These are phyloP conservation scores for Sebastes jordani DNA, from an alignment of 2,797 vertebrate species.

Conservation along the genomic window DNA sequence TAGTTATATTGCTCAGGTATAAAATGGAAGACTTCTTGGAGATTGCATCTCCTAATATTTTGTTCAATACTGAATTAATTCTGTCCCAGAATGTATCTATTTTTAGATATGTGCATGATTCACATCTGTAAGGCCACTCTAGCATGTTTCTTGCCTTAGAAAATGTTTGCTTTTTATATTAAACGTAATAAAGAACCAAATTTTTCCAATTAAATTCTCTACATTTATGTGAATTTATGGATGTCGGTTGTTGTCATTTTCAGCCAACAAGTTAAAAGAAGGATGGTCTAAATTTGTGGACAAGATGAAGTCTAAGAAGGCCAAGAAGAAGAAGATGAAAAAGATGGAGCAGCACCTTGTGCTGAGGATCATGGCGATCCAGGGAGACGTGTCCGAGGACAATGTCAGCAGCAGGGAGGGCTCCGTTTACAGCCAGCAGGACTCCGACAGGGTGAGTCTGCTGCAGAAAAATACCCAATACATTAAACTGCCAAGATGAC, in stretches of 20 bases:
- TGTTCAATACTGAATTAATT: background rate
- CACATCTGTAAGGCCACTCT: background rate
- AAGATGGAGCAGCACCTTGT: conserved; percentile 50
- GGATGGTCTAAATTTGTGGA: conserved; percentile 71
- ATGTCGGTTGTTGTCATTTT: background rate
- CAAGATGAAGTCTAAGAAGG: conserved; percentile 74
- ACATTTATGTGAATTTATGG: background rate
- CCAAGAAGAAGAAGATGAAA: conserved; percentile 75
- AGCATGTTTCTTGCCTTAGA: background rate
- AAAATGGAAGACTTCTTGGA: background rate
- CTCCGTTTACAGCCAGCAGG: conserved; percentile 59
- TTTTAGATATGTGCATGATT: background rate
- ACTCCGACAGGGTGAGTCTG: conserved; percentile 71
- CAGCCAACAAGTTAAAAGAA: conserved; percentile 76
- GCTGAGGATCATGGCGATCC: conserved; percentile 16
- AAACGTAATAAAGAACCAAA: background rate
- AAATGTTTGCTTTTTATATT: background rate
- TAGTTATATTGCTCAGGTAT: background rate
- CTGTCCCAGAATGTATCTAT: background rate
- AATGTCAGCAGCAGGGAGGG: conserved; percentile 58
- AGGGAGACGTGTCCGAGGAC: conserved; percentile 1
- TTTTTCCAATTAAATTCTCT: background rate
- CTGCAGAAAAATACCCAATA: background rate
- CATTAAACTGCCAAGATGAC: background rate
- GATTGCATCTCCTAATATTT: background rate